These are phyloP conservation scores for Acanthurus lineatus DNA, from an alignment of 2,797 vertebrate species.

Conservation along the genomic window DNA sequence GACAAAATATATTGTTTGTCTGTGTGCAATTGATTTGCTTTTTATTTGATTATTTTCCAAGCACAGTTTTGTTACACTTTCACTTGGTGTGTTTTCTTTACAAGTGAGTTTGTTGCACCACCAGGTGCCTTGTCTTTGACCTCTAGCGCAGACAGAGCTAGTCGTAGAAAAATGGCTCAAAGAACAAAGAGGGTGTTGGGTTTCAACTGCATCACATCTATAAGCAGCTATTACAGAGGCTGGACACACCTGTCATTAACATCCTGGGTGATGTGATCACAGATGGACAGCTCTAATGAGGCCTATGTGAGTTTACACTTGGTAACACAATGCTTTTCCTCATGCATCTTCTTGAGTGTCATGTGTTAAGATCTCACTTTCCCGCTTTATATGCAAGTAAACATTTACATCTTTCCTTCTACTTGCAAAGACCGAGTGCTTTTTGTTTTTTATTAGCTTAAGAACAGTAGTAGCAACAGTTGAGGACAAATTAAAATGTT, in stretches of 20 bases:
- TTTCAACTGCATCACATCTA: conserved; percentile 53
- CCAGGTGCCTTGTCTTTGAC: conserved; percentile 29
- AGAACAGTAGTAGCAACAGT: too few relatives aligned
- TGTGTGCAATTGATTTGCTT: not conserved
- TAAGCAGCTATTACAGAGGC: conserved; percentile 21
- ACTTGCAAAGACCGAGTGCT: too few relatives aligned
- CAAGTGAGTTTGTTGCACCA: conserved; percentile 12
- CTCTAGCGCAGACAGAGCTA: conserved; percentile 17
- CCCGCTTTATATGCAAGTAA: too few relatives aligned
- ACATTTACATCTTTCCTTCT: too few relatives aligned
- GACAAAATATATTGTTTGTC: not conserved
- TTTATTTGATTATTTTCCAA: conserved; percentile 8
- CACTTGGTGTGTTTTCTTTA: conserved; percentile 1
- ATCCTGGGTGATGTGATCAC: too few relatives aligned
- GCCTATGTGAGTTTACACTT: too few relatives aligned
- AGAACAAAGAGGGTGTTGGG: conserved; percentile 51
- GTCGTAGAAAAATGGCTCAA: conserved; percentile 39
- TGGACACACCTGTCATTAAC: conserved; percentile 6
- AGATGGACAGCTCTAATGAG: too few relatives aligned
- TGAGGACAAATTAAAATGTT: too few relatives aligned
- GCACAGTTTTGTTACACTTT: not conserved
- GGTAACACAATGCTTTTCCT: too few relatives aligned
- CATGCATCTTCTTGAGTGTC: too few relatives aligned
- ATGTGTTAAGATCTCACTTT: too few relatives aligned
- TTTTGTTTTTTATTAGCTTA: too few relatives aligned